Evolutionary conservation across 2,113 vertebrate genomes (phyloP).

Genomic region (Oryzias curvinotus): DNA sequence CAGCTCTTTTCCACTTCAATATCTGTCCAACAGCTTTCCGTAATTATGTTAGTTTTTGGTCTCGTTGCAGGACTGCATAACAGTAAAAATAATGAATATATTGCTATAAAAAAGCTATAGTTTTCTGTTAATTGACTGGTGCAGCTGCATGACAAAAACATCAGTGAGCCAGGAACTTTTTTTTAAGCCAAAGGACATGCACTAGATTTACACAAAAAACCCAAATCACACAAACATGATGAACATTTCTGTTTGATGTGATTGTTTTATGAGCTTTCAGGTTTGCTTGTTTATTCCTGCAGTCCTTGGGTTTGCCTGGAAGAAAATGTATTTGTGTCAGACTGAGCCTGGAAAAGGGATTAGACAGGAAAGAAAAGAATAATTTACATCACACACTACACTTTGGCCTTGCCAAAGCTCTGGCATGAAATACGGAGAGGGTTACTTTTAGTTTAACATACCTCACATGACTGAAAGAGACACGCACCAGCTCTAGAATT

Average conservation of each 20-base stretch:
- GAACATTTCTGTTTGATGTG: conserved; percentile 29
- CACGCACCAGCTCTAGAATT: conserved; percentile 12
- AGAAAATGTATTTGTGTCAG: conserved; percentile 30
- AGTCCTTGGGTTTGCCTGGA: conserved; percentile 34
- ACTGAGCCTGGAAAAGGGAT: conserved; percentile 16
- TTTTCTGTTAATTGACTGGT: no score
- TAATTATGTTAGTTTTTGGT: no score
- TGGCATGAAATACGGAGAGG: conserved; percentile 6
- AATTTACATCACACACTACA: conserved; percentile 20
- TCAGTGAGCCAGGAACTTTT: no score
- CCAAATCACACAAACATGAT: conserved; percentile 21
- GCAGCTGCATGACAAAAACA: background rate
- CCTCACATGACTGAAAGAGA: conserved; percentile 16
- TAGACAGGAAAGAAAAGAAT: conserved; percentile 29
- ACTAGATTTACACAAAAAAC: conserved; percentile 7
- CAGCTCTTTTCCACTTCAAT: no score
- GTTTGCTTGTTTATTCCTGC: conserved; percentile 33
- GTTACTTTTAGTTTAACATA: background rate
- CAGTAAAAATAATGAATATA: no score
- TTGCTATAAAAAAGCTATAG: no score
- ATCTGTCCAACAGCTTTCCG: no score
- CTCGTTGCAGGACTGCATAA: no score
- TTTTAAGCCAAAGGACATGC: no score
- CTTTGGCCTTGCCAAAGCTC: background rate
- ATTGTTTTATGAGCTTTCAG: conserved; percentile 61